phyloP scores from a whole-genome alignment of 1,140 invertebrate species.

The Brachionus asplanchnoidis region DNA sequence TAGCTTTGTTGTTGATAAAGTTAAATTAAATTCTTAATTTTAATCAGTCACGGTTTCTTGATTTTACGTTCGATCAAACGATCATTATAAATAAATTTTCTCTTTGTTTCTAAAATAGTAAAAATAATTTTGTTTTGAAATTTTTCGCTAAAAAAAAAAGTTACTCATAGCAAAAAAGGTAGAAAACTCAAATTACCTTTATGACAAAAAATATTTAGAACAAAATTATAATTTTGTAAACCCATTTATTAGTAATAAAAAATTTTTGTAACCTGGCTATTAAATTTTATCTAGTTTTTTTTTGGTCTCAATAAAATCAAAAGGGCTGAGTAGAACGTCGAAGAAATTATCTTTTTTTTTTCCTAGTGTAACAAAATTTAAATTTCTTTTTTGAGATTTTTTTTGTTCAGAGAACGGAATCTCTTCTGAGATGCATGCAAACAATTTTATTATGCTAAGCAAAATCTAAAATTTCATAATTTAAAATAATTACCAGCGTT shows the following conservation, averaged over 20 bases:
- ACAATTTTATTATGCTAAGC: constrained; percentile 12
- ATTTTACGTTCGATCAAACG: background rate
- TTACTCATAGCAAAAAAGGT: background rate
- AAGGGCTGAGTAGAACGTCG: background rate
- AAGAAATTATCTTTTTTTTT: background rate
- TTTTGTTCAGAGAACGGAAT: background rate
- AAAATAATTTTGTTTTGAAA: background rate
- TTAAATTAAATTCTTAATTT: background rate
- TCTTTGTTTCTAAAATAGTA: background rate
- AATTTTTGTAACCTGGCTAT: background rate
- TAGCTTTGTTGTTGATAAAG: background rate
- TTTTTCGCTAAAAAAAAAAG: background rate
- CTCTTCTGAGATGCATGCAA: background rate
- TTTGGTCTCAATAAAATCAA: background rate
- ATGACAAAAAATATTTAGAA: constrained; percentile 37
- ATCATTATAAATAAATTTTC: background rate
- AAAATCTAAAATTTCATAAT: constrained; percentile 7
- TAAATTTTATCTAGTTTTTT: background rate
- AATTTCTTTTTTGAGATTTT: background rate
- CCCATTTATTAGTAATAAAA: background rate
- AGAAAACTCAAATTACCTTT: constrained; percentile 13
- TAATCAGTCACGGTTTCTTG: background rate
- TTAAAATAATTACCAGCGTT: constrained; percentile 3
- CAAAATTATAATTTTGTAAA: constrained; percentile 30
- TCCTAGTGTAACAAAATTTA: background rate